Evolutionary conservation across 2,888 invertebrate genomes (phyloP).

Genomic region (Macroteleia sp.): DNA sequence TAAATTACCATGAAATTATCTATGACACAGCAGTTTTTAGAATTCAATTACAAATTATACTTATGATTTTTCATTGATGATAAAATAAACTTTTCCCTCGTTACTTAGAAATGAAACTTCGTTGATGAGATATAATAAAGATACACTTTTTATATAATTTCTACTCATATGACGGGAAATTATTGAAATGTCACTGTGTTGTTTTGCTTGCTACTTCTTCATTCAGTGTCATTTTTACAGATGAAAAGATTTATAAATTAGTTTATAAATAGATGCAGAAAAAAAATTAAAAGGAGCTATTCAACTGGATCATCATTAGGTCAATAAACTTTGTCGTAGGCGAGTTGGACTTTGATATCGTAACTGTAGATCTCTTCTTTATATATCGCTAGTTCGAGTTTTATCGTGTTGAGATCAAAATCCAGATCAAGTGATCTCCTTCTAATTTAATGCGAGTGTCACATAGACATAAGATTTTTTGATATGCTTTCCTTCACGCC

Average conservation of each 20-base stretch:
- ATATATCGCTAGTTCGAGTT: conserved; percentile 44
- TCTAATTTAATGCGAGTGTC: conserved; percentile 31
- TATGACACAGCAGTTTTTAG: too few relatives aligned
- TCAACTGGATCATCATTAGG: conserved; percentile 51
- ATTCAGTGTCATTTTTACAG: too few relatives aligned
- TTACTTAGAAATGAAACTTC: too few relatives aligned
- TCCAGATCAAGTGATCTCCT: conserved; percentile 44
- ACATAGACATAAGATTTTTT: conserved; percentile 21
- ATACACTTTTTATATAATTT: not conserved
- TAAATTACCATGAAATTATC: too few relatives aligned
- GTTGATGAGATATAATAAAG: not conserved
- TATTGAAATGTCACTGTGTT: not conserved
- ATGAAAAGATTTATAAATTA: not conserved
- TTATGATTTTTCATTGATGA: too few relatives aligned
- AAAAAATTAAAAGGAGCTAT: conserved; percentile 28
- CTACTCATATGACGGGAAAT: not conserved
- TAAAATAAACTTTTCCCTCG: too few relatives aligned
- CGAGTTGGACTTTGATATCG: conserved; percentile 54
- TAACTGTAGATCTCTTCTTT: conserved; percentile 53
- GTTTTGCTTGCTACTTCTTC: not conserved
- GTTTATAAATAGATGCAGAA: conserved; percentile 13
- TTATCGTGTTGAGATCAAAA: conserved; percentile 51
- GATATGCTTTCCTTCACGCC: conserved; percentile 8
- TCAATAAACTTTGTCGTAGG: conserved; percentile 63
- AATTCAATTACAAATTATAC: too few relatives aligned